These are phyloP conservation scores for Pygocentrus nattereri DNA, from an alignment of 2,797 vertebrate genomes.

Conservation along the genomic window DNA sequence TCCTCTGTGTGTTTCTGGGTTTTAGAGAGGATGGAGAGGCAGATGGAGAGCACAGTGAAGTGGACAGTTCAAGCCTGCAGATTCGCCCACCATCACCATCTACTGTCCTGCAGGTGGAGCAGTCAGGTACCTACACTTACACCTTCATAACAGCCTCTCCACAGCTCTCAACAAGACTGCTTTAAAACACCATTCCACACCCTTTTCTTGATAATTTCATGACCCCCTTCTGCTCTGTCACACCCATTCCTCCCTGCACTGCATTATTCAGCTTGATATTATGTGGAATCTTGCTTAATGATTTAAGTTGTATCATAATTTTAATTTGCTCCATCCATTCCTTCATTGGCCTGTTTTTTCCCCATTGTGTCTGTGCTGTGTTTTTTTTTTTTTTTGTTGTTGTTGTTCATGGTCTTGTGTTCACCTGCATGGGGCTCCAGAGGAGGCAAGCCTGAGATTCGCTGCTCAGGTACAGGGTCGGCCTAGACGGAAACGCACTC, in stretches of 20 bases:
- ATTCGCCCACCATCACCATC: constrained; percentile 75
- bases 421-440: constrained; percentile 64
- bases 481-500: constrained; percentile 80
- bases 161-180: not conserved
- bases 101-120: constrained; percentile 76
- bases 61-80: constrained; percentile 77
- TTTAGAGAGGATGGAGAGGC: constrained; percentile 88
- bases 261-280: constrained; percentile 48
- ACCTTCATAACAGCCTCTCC: not conserved
- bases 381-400: too few species aligned
- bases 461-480: constrained; percentile 70
- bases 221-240: constrained; percentile 46
- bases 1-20: constrained; percentile 44
- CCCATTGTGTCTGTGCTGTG: constrained; percentile 32
- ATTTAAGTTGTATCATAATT: constrained; percentile 53
- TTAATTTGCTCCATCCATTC: constrained; percentile 45
- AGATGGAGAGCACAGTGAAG: constrained; percentile 84
- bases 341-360: constrained; percentile 55
- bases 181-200: not conserved
- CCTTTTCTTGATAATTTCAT: not conserved
- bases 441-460: constrained; percentile 65
- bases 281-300: constrained; percentile 49
- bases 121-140: constrained; percentile 74
- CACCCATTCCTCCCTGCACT: constrained; percentile 53
- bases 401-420: constrained; percentile 49